Evolutionary conservation across 2,797 vertebrate species (phyloP).

Genomic region (Protonibea diacanthus): DNA sequence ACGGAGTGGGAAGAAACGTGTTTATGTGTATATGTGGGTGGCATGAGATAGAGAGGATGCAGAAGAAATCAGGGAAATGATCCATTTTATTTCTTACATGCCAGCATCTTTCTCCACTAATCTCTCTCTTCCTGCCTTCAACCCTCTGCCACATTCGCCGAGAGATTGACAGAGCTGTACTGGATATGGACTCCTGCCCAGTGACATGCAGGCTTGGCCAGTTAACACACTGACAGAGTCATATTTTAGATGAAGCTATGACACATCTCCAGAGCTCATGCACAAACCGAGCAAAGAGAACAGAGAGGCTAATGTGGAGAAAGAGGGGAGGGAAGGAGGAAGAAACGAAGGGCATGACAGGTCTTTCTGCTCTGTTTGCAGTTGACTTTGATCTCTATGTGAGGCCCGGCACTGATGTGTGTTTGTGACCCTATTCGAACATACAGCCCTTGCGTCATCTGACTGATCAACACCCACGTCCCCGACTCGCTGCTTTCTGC

Average conservation of each 20-base stretch:
- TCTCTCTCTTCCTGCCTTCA: slow-evolving; percentile 32
- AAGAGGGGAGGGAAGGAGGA: slow-evolving; percentile 21
- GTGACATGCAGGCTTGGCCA: slow-evolving; percentile 31
- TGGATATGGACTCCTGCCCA: slow-evolving; percentile 48
- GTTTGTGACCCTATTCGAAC: not conserved
- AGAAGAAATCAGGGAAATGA: slow-evolving; percentile 26
- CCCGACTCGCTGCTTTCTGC: slow-evolving; percentile 19
- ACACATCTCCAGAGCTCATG: slow-evolving; percentile 47
- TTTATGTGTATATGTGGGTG: slow-evolving; percentile 26
- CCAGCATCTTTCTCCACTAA: slow-evolving; percentile 29
- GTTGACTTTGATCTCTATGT: slow-evolving; percentile 74
- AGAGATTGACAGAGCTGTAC: slow-evolving; percentile 40
- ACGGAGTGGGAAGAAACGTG: slow-evolving; percentile 39
- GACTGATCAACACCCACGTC: slow-evolving; percentile 27
- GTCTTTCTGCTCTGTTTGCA: slow-evolving; percentile 61
- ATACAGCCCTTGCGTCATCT: slow-evolving; percentile 24
- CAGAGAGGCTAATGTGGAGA: slow-evolving; percentile 45
- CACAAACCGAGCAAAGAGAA: slow-evolving; percentile 41
- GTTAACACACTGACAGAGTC: slow-evolving; percentile 19
- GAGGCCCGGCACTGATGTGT: slow-evolving; percentile 29
- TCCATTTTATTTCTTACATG: slow-evolving; percentile 40
- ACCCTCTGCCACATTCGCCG: slow-evolving; percentile 12
- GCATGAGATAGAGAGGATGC: slow-evolving; percentile 23
- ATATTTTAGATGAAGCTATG: slow-evolving; percentile 46
- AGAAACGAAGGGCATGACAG: slow-evolving; percentile 45